Conservation (phyloP, 2,888 invertebrate species). For the Spodoptera exigua region DNA sequence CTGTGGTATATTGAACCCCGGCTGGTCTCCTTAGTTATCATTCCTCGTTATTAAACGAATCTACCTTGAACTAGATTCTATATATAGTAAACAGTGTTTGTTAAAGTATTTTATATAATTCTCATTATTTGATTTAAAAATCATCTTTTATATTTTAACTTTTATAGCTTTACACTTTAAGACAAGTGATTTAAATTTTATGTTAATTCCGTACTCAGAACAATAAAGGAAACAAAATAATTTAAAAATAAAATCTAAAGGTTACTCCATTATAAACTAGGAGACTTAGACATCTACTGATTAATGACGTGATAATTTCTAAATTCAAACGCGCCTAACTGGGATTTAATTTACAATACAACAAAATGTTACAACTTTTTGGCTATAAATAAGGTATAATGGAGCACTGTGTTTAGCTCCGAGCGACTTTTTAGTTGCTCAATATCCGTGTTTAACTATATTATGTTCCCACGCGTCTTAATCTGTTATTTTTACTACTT, state of each 20-base stretch:
- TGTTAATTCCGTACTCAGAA: no score
- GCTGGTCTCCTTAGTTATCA: no score
- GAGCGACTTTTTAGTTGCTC: slow-evolving; percentile 62
- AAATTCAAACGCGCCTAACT: slow-evolving; percentile 52
- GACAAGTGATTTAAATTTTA: no score
- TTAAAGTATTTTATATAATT: no score
- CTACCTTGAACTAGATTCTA: no score
- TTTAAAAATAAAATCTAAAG: slow-evolving; percentile 36
- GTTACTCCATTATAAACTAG: slow-evolving; percentile 42
- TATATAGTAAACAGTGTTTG: no score
- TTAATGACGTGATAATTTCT: slow-evolving; percentile 62
- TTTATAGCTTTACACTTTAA: no score
- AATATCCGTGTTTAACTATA: slow-evolving; percentile 59
- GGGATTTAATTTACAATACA: slow-evolving; percentile 64
- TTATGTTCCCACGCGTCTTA: slow-evolving; percentile 64
- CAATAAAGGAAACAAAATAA: slow-evolving; percentile 13
- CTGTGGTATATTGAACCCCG: no score
- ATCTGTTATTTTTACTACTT: slow-evolving; percentile 59
- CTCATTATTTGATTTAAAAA: no score
- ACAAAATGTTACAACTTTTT: slow-evolving; percentile 56
- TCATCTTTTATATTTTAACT: no score
- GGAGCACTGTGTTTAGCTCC: slow-evolving; percentile 63
- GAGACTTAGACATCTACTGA: slow-evolving; percentile 46
- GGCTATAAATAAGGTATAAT: slow-evolving; percentile 66
- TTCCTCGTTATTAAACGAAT: no score